Base-by-base conservation (phyloP, 2,888 invertebrate species). In the Philaethria dido region DNA sequence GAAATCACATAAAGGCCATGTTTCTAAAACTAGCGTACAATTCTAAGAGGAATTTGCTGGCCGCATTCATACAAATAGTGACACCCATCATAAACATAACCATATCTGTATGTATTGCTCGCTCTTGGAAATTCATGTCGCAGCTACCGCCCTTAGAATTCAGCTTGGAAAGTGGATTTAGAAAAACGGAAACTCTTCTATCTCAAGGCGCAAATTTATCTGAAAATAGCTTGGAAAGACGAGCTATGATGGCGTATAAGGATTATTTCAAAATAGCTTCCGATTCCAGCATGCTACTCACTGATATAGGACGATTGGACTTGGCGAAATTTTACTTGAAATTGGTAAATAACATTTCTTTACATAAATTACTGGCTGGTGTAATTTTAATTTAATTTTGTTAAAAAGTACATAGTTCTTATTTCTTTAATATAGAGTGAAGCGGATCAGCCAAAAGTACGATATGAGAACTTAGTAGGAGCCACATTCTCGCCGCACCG, bases 101-200 rank as follows among this genome's bases (percentile, higher is more conserved):
- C 0, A 75, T 92, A 76, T 90, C 92, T 6, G 91, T 92, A 36
- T 66, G 86, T 11, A 89, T 92, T 72, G 79, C 91, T 0, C 81
- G 91, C 64, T 90, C 92, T 13, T 92, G 92, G 92, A 86, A 86
- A 70, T 92, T 92, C 66, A 78, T 92, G 57, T 82, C 86, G 0
- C 93, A 94, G 72, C 84, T 96, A n/a, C 95, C 95, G 0, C 87
- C 95, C 0, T 82, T 95, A 69, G 81, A 82, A 0, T 87, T 96
- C 22, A 90, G 89, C 25, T 82, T 95, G 29, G 79, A 86, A 66
- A 85, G 93, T 65, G 89, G 89, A 0, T 92, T 89, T 71, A 74
- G 72, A 44, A 71, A 72, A 0, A 91, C 92, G 0, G 79, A 90
- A 72, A 89, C 89, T 1, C 72, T 92, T 2, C 33, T 92, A 50